A percentile compares a stretch with the other conserved stretches of the same genome.
phyloP scores from a whole-genome alignment of 30 jellyfish, hydroid and myxozoan genomes.

The Phacellophora camtschatica region DNA sequence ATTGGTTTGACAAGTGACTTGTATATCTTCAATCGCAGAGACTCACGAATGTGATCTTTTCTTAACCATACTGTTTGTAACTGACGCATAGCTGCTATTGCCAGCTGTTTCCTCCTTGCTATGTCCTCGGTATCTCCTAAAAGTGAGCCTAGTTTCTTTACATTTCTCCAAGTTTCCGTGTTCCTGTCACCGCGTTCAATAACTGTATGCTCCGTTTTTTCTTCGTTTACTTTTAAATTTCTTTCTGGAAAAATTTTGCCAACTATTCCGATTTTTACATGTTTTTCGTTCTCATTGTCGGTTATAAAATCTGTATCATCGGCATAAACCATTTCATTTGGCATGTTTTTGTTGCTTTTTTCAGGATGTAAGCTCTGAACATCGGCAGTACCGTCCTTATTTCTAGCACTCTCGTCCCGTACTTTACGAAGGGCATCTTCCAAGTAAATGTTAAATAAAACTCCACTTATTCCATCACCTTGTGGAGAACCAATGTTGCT shows the following conservation, averaged over 20 bases:
- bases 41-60: too few relatives aligned
- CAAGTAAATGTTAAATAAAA: constrained; percentile 2
- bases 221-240: constrained; percentile 34
- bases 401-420: background rate
- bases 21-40: too few relatives aligned
- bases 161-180: constrained; percentile 48
- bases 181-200: constrained; percentile 45
- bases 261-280: too few relatives aligned
- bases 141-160: constrained; percentile 37
- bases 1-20: too few relatives aligned
- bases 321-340: constrained; percentile 38
- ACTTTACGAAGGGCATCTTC: constrained; percentile 46
- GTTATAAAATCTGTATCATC: constrained; percentile 38
- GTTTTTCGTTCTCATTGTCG: constrained; percentile 18
- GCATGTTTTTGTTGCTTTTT: background rate
- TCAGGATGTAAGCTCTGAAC: constrained; percentile 9
- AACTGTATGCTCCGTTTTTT: constrained; percentile 47
- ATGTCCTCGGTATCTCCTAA: constrained; percentile 18
- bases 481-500: constrained; percentile 54
- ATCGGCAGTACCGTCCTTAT: background rate
- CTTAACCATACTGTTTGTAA: too few relatives aligned
- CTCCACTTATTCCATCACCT: constrained; percentile 50
- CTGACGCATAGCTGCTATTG: too few relatives aligned
- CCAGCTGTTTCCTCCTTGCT: too few relatives aligned
- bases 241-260: constrained; percentile 31